Evolutionary conservation across 2,797 vertebrate genomes (phyloP).

Genomic region (Neosalanx taihuensis): DNA sequence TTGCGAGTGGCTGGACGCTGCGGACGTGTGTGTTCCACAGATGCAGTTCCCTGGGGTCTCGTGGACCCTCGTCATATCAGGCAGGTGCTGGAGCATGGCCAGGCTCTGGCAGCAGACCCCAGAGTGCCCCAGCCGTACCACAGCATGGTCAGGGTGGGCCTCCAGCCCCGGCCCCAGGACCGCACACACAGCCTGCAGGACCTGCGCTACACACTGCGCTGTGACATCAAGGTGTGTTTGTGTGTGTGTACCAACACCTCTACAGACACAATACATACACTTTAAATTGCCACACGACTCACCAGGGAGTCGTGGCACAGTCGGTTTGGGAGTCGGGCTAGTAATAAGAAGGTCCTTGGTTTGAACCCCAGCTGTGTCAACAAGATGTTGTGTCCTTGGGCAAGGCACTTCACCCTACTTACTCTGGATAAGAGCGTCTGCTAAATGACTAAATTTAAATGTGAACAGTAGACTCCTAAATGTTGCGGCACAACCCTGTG

Average conservation of each 20-base stretch:
- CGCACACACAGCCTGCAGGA: constrained; percentile 61
- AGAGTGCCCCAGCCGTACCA: constrained; percentile 63
- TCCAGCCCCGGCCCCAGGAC: constrained; percentile 52
- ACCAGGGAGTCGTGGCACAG: no score
- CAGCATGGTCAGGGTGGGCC: constrained; percentile 58
- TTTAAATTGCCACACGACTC: not conserved
- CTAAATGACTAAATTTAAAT: no score
- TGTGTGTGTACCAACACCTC: not conserved
- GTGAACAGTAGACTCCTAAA: no score
- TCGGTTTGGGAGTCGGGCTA: no score
- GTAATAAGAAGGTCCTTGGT: no score
- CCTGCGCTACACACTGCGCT: constrained; percentile 53
- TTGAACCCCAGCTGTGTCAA: no score
- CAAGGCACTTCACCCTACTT: no score
- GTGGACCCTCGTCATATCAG: constrained; percentile 53
- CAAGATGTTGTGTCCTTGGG: no score
- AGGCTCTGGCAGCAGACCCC: constrained; percentile 47
- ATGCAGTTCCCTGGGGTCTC: constrained; percentile 64
- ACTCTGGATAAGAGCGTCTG: no score
- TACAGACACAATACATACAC: not conserved
- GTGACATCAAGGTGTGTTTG: constrained; percentile 56
- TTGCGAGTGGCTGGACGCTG: not conserved
- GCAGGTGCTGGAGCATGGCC: constrained; percentile 57
- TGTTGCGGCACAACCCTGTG: not conserved
- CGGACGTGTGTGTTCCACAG: constrained; percentile 39